Evolutionary conservation across 2,888 invertebrate species (phyloP), one percentile per base, ranked within the genome.

Genomic region (Hetaerina titia): DNA sequence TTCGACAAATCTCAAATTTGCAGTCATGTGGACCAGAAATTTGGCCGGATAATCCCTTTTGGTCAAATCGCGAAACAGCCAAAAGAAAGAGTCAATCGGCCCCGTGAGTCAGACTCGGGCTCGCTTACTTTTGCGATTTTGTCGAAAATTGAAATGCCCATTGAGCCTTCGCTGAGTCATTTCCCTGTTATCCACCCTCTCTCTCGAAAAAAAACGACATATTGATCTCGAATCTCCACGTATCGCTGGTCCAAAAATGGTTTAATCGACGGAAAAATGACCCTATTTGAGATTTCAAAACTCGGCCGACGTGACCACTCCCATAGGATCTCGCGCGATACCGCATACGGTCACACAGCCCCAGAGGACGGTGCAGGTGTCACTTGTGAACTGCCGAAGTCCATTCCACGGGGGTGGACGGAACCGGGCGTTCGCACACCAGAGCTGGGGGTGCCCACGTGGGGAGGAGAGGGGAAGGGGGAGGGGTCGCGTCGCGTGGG

Each of bases 241-340:
- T 45, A 1, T 4, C 25, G 13, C 19, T 8, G 25, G 8, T 25
- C 74, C 74, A 25, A 74, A 74, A 74, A 74, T 74, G 74, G 74
- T 19, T 11, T 25, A 74, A 7, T 25, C 13, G 19, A n/a, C 25
- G 25, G 74, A 74, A 74, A 74, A 74, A 74, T 74, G 74, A 74
- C 74, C 74, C 74, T 25, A 74, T 25, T n/a, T 25, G 74, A n/a
- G 74, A 74, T 74, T 74, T 74, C 74, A 74, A 74, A 25, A 74
- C 25, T 25, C 25, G 8, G 74, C 25, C 9, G 25, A 25, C 22
- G 15, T 69, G 69, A 69, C 60, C 60, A 17, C 11, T 11, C 60
- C 60, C 45, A 45, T 45, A 2, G 45, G 45, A 45, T 45, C 69
- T 8, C 69, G 69, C 15, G 22, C 69, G 22, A 22, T 19, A 8